Percentiles rank a stretch among this genome's conserved stretches.
These are phyloP conservation scores for Oscheius sp. DNA, from an alignment of 2,888 invertebrate genomes.

Conservation along the genomic window DNA sequence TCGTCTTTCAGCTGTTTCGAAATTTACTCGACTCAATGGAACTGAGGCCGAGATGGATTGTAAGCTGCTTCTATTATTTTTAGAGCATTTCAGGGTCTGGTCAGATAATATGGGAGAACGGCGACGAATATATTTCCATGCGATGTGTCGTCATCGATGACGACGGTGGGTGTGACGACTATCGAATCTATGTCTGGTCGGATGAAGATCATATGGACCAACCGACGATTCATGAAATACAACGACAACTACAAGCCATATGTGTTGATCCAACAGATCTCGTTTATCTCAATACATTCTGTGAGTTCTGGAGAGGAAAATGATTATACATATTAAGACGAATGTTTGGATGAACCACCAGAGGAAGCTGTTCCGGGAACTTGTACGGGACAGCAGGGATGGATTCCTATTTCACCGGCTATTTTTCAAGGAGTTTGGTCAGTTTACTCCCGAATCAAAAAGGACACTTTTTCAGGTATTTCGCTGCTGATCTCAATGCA, in stretches of 20 bases:
- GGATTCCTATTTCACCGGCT: constrained; percentile 43
- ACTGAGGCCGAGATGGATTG: constrained; percentile 16
- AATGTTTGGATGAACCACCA: constrained; percentile 35
- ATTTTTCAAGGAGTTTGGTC: constrained; percentile 54
- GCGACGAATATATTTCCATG: constrained; percentile 58
- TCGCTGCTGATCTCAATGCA: constrained; percentile 55
- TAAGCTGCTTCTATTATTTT: no score
- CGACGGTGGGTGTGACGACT: constrained; percentile 53
- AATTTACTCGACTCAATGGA: constrained; percentile 8
- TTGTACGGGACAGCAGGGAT: constrained; percentile 29
- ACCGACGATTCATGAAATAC: constrained; percentile 57
- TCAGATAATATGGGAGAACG: constrained; percentile 56
- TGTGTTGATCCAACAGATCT: constrained; percentile 60
- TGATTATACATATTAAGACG: constrained; percentile 35
- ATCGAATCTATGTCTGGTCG: constrained; percentile 58
- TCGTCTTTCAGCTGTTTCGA: neutral
- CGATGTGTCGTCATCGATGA: constrained; percentile 50
- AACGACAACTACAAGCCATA: constrained; percentile 50
- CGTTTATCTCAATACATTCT: constrained; percentile 60
- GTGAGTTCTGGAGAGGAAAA: constrained; percentile 27
- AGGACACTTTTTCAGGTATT: constrained; percentile 34
- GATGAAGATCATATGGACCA: constrained; percentile 64
- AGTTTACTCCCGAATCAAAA: neutral
- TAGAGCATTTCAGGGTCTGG: constrained; percentile 50
- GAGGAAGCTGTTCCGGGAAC: neutral